These are phyloP conservation scores for Melanerpes formicivorus DNA, from an alignment of 2,113 vertebrate genomes.

Conservation along the genomic window DNA sequence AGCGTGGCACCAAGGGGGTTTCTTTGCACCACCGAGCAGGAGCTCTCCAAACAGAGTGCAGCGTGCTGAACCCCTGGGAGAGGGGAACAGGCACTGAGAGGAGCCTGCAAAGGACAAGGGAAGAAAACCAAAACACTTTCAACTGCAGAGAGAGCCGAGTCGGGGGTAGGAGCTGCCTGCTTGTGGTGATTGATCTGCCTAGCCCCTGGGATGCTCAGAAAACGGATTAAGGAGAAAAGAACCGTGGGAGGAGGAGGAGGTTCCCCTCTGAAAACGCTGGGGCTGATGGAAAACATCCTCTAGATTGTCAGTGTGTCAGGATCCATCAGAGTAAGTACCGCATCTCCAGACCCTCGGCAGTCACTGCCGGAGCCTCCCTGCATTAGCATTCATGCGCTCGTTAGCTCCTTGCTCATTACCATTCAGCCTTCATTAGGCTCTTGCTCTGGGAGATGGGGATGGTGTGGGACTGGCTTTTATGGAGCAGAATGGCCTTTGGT, in stretches of 20 bases:
- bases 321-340: slow-evolving; percentile 26
- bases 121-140: not conserved
- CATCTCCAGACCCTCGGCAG: not conserved
- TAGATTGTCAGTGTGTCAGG: slow-evolving; percentile 18
- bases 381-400: not conserved
- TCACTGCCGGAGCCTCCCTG: not conserved
- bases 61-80: not conserved
- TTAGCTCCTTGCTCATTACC: not conserved
- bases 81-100: not conserved
- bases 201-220: slow-evolving; percentile 24
- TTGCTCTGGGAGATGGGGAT: not conserved
- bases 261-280: not conserved
- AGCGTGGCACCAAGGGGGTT: not conserved
- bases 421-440: not conserved
- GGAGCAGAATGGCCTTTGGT: not conserved
- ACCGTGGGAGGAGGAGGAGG: not conserved
- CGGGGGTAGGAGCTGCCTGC: not conserved
- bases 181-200: not conserved
- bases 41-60: not conserved
- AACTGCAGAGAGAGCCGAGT: not conserved
- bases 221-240: slow-evolving; percentile 17
- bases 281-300: slow-evolving; percentile 43
- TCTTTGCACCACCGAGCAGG: slow-evolving; percentile 23
- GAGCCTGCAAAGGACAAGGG: not conserved
- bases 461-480: not conserved